A percentile compares a stretch with the other conserved stretches of the same genome.
Evolutionary conservation across 2,888 invertebrate genomes (phyloP).

Genomic region (Habroteleia sp.): DNA sequence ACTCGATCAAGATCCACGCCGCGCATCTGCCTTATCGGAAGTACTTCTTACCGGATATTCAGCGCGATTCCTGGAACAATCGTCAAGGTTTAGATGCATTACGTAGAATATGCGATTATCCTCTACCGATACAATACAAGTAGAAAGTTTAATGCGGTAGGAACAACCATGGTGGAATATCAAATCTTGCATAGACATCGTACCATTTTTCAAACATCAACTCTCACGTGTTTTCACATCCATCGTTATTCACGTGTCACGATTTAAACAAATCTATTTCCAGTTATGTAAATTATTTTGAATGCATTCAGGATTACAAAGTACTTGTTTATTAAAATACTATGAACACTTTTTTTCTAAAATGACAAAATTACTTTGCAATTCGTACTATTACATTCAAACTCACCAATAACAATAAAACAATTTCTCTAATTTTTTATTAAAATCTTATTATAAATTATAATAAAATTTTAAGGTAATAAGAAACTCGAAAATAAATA

Average conservation of each 20-base stretch:
- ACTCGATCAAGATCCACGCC: slow-evolving; percentile 71
- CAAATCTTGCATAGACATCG: slow-evolving; percentile 40
- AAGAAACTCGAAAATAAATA: no score
- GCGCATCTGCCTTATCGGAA: slow-evolving; percentile 65
- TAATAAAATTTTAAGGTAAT: no score
- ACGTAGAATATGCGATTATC: slow-evolving; percentile 54
- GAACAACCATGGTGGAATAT: slow-evolving; percentile 26
- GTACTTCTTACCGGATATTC: slow-evolving; percentile 54
- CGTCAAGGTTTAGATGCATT: slow-evolving; percentile 49
- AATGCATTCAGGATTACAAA: no score
- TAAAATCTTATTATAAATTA: no score
- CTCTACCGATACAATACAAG: slow-evolving; percentile 57
- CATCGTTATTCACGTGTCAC: slow-evolving; percentile 11
- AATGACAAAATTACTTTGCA: no score
- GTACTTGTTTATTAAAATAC: no score
- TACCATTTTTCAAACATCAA: slow-evolving; percentile 28
- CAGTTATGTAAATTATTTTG: no score
- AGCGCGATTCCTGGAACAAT: slow-evolving; percentile 53
- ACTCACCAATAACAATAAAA: no score
- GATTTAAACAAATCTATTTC: background rate
- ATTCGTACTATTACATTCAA: no score
- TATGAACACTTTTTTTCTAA: no score
- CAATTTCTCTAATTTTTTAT: no score
- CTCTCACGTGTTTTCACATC: slow-evolving; percentile 7
- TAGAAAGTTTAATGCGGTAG: slow-evolving; percentile 52